Evolutionary conservation across 2,113 vertebrate genomes (phyloP).

Genomic region (Hyla sarda): DNA sequence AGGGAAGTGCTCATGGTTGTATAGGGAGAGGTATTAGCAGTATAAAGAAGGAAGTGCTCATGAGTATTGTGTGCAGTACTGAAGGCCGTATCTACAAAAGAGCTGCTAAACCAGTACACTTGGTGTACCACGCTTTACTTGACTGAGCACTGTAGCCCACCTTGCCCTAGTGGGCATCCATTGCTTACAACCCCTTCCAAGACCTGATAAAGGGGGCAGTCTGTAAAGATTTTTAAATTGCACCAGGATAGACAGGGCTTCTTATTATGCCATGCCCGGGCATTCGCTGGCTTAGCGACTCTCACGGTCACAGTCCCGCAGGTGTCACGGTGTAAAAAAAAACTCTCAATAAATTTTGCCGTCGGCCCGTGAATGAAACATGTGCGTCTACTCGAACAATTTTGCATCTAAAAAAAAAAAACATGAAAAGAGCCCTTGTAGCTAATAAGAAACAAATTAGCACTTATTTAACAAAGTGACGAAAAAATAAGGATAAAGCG

Average conservation of each 20-base stretch:
- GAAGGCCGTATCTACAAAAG: no score
- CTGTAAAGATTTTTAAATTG: no score
- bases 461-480: conserved; percentile 38
- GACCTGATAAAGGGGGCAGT: not conserved
- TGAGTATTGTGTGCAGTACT: no score
- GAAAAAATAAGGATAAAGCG: conserved; percentile 22
- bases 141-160: not conserved
- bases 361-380: not conserved
- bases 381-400: conserved; percentile 14
- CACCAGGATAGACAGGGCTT: not conserved
- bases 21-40: no score
- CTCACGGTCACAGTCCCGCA: not conserved
- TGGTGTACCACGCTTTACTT: no score
- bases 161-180: not conserved
- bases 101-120: no score
- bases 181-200: not conserved
- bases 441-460: conserved; percentile 23
- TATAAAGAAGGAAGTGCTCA: no score
- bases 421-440: conserved; percentile 43
- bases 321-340: not conserved
- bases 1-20: no score
- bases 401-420: conserved; percentile 15
- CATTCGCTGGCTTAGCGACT: not conserved
- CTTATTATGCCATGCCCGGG: not conserved
- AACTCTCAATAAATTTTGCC: not conserved